Base-by-base conservation (phyloP, 1,140 invertebrate species). In the Pararge aegeria region DNA sequence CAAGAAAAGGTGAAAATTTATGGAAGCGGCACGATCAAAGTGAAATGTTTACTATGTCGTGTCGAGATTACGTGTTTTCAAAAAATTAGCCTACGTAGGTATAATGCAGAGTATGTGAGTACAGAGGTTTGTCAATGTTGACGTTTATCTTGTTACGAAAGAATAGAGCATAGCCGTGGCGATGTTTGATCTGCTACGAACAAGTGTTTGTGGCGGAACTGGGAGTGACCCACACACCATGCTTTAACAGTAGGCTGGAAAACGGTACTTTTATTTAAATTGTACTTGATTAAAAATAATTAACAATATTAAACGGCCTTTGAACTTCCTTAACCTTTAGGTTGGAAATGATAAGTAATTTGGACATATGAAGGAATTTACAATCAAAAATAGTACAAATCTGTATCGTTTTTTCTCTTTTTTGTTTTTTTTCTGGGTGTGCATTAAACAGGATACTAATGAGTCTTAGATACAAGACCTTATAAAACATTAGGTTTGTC, bases 11-110 rank as follows among this genome's bases (percentile, higher is more conserved):
- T 71, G 72, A 79, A 82, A 80, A 72, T 72, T 70, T 61, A 73
- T 65, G 65, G 27, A 49, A 63, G 58, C 80, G 79, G 78, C 66
- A 30, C 52, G 64, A 66, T 80, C 79, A 84, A 83, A 82, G 75
- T 38, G 34, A 63, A 51, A 54, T 81, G 73, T 82, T 80, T 76
- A 50, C 68, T 42, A 61, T 69, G 55, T 61, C 37, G 62, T 73
- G 69, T 66, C 24, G 61, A 78, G 80, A 84, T 84, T 76, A 77
- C 78, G 75, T 78, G 72, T 83, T 83, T 81, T 78, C 72, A 71
- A 83, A 75, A 30, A 84, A 83, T 84, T 83, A 80, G 77, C 83
- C 71, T 68, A 70, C 59, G 61, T n/a, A 27, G 30, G 30, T 34
- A 34, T n/a, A 34, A 42, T 42, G 6, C 16, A 78, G 78, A 79